phyloP scores from a whole-genome alignment of 2,888 invertebrate genomes.

The Masnerella sp. region DNA sequence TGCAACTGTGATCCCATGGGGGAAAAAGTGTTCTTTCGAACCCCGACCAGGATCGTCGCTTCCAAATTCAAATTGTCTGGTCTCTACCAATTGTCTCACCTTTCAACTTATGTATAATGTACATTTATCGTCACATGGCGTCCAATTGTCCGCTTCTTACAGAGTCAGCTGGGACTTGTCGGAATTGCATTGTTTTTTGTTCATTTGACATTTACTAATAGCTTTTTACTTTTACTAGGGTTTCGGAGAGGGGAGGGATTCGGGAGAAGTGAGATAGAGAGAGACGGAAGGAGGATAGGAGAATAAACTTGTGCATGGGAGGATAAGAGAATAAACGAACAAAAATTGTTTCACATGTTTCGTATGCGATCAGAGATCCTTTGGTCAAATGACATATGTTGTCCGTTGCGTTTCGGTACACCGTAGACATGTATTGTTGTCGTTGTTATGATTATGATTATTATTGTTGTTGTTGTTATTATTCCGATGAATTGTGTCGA shows the following conservation, averaged over 20 bases:
- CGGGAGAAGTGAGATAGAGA: slow-evolving; percentile 61
- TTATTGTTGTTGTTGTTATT: background rate
- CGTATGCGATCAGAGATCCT: too few species aligned
- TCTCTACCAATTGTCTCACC: too few species aligned
- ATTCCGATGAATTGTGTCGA: background rate
- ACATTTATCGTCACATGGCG: slow-evolving; percentile 28
- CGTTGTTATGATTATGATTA: slow-evolving; percentile 57
- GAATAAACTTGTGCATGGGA: slow-evolving; percentile 75
- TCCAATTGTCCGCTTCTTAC: slow-evolving; percentile 49
- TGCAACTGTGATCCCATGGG: too few species aligned
- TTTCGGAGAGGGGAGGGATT: slow-evolving; percentile 67
- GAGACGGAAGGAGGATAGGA: slow-evolving; percentile 72
- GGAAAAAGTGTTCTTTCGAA: too few species aligned
- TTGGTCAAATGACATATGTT: slow-evolving; percentile 64
- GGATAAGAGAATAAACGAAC: too few species aligned
- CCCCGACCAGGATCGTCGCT: too few species aligned
- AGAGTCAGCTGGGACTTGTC: too few species aligned
- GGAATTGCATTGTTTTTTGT: slow-evolving; percentile 38
- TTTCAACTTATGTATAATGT: slow-evolving; percentile 27
- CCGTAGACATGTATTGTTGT: slow-evolving; percentile 65
- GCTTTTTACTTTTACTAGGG: slow-evolving; percentile 77
- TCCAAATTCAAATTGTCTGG: too few species aligned
- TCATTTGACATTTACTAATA: slow-evolving; percentile 75
- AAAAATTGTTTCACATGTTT: too few species aligned
- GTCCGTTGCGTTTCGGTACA: slow-evolving; percentile 66